Base-by-base conservation (phyloP, 2,113 vertebrate genomes). In the Rutilus rutilus region DNA sequence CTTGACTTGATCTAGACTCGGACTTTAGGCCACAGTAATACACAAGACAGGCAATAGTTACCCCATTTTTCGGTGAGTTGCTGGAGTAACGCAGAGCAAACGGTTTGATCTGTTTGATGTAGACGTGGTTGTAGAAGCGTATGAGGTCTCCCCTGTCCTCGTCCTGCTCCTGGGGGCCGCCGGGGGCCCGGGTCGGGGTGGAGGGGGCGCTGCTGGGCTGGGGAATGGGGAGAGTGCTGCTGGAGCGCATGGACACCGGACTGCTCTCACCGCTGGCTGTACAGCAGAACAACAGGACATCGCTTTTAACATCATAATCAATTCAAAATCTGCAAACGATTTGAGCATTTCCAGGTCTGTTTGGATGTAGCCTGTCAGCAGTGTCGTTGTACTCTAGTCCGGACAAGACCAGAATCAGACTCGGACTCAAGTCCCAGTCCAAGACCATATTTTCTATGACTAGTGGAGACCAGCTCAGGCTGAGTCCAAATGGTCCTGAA, bases 121-220 rank as follows among this genome's bases (percentile, higher is more conserved):
- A 99, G 85, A 99, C 91, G 0, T 93, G 88, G 60, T 99, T 99
- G 92, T 99, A 99, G 90, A 99, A 99, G 89, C 96, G 96, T 89
- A 99, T 98, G n/a, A 99, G 96, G 92, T 99, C 97, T 17, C 97
- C 97, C 45, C 97, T 96, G 62, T 98, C 96, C 86, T 91, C 90
- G 83, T 79, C 85, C 21, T 0, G 84, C 67, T 91, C 91, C 47
- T 84, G 91, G 86, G 92, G 84, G 85, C 96, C 88, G 83, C 96
- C 97, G 17, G 91, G 90, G 78, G 94, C 92, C 0, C 86, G 92
- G 3, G 95, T 96, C 0, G 96, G 96, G 0, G 97, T 96, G 0
- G 96, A 95, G 33, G 97, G 96, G 0, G 95, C 94, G 1, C 97
- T 98, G 90, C 88, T 93, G 0, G 97, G 96, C 84, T 96, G 97